Evolutionary conservation across 2,888 invertebrate species (phyloP), one percentile per base, ranked within the genome.

Genomic region (Cryptocheilus praepositus): DNA sequence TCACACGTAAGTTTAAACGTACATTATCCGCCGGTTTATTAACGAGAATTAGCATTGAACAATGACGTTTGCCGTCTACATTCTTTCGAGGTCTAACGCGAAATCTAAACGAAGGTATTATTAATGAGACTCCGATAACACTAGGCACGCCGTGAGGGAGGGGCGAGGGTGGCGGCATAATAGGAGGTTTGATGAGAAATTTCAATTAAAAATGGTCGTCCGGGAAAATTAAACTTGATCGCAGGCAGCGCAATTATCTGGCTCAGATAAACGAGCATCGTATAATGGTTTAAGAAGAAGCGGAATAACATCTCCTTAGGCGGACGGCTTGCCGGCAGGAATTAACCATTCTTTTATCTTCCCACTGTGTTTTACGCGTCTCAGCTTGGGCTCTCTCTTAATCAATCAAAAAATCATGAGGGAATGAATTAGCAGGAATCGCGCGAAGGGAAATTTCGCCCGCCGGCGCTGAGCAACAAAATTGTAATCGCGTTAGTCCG

Each of bases 321-420:
- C 63, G 61, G 25, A 67, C 13, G 57, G 71, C 71, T 77, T 81
- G 83, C 81, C 84, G 73, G 71, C 73, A 79, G 74, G 80, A 85
- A 85, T 85, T 81, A 84, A 82, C 76, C 73, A 81, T 83, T 83
- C 81, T 84, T 85, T 85, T 83, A 83, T 84, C 84, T 83, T 83
- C 70, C 80, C 75, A 74, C 77, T 74, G 69, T 64, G 64, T 78
- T 81, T 81, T 72, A 71, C 73, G 79, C 75, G 79, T 74, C 81
- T 83, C 83, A 74, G 68, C 70, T 81, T 70, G 74, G 76, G 74
- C 74, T 74, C 77, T 70, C 74, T 80, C 74, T 82, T 87, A 86
- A 87, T 88, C 86, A 86, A 87, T 87, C 88, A 88, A 83, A 85
- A 83, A 84, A 85, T 80, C 79, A 78, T 80, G 79, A 79, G 76